phyloP scores from a whole-genome alignment of 2,888 invertebrate species.

The Marasmarcha lunaedactyla region DNA sequence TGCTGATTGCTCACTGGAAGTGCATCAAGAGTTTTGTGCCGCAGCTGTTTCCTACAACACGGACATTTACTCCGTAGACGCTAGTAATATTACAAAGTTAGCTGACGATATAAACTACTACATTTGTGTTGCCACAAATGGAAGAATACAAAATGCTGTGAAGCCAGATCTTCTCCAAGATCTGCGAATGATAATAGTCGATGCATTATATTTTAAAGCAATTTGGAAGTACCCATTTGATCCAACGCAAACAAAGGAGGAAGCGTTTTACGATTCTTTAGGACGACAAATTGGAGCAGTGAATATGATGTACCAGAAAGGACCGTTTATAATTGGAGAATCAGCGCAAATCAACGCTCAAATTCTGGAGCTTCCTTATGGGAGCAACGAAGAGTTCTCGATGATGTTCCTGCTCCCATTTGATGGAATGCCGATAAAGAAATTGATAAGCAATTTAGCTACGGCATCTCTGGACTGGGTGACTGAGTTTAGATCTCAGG shows the following conservation, averaged over 20 bases:
- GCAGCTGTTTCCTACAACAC: conserved; percentile 59
- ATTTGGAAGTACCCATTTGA: conserved; percentile 78
- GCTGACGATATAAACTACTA: conserved; percentile 75
- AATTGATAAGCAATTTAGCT: conserved; percentile 61
- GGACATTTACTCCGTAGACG: conserved; percentile 67
- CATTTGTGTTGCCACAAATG: conserved; percentile 75
- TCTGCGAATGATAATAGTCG: conserved; percentile 71
- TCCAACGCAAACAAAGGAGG: conserved; percentile 57
- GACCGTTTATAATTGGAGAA: conserved; percentile 65
- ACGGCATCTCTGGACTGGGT: conserved; percentile 52
- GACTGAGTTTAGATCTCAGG: conserved; percentile 48
- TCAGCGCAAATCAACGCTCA: conserved; percentile 68
- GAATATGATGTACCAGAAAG: conserved; percentile 81
- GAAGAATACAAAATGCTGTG: conserved; percentile 75
- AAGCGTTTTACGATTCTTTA: conserved; percentile 71
- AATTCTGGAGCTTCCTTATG: conserved; percentile 78
- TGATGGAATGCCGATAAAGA: conserved; percentile 58
- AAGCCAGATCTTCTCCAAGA: conserved; percentile 47
- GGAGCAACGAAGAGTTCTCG: conserved; percentile 68
- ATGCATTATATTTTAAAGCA: conserved; percentile 79
- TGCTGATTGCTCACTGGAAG: conserved; percentile 33
- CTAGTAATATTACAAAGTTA: conserved; percentile 52
- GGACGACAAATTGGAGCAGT: conserved; percentile 67
- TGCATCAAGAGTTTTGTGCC: conserved; percentile 50
- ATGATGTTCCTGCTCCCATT: conserved; percentile 76